Evolutionary conservation across 2,797 vertebrate species (phyloP).

Genomic region (Betta splendens): DNA sequence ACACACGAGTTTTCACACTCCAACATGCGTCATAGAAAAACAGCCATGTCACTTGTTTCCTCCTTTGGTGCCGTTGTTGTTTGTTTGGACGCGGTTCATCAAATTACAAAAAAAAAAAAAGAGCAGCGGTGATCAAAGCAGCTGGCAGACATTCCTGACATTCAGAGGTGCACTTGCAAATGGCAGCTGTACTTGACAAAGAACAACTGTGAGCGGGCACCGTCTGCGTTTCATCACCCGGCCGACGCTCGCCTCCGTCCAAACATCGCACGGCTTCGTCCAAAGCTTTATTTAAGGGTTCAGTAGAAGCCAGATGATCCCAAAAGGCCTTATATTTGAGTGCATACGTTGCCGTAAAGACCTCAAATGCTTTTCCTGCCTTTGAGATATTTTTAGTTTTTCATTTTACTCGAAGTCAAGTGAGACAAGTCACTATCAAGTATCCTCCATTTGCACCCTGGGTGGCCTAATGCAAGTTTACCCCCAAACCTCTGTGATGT

Average conservation of each 20-base stretch:
- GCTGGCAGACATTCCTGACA: constrained; percentile 19
- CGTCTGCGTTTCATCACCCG: constrained; percentile 31
- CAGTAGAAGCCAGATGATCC: constrained; percentile 20
- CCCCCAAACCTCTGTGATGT: constrained; percentile 9
- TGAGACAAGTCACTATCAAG: background rate
- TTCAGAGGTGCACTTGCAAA: constrained; percentile 25
- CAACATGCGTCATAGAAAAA: constrained; percentile 32
- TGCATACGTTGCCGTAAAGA: constrained; percentile 25
- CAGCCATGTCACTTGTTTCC: constrained; percentile 31
- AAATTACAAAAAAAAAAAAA: constrained; percentile 9
- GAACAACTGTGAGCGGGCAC: constrained; percentile 10
- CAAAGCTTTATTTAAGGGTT: constrained; percentile 29
- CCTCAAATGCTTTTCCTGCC: constrained; percentile 8
- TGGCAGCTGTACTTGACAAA: constrained; percentile 29
- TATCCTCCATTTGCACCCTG: constrained; percentile 16
- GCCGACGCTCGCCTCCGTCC: constrained; percentile 19
- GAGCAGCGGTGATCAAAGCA: constrained; percentile 45
- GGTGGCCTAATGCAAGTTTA: constrained; percentile 30
- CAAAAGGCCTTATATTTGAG: constrained; percentile 13
- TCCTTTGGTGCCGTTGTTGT: constrained; percentile 1
- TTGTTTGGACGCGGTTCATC: constrained; percentile 20
- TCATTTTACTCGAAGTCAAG: too few relatives aligned
- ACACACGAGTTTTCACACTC: constrained; percentile 37
- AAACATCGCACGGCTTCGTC: constrained; percentile 1
- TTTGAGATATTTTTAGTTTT: constrained; percentile 1